Percentiles rank a stretch among this genome's conserved stretches.
Conservation (phyloP, 2,113 vertebrate species). For the Laticauda colubrina region DNA sequence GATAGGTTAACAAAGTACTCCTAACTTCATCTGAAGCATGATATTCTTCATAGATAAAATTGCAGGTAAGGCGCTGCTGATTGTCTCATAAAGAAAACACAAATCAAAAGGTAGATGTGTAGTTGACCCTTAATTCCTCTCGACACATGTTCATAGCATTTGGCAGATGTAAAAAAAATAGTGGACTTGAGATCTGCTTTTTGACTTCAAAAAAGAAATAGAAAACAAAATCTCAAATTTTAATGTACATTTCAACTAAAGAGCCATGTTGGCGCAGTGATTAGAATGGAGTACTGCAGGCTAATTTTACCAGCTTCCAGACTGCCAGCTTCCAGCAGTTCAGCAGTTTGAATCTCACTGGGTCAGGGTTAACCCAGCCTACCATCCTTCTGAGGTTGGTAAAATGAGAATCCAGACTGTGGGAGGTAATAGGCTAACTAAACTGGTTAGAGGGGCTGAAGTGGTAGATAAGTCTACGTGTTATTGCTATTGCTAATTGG, state of each 20-base stretch:
- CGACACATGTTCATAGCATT: not conserved
- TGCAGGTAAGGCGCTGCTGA: not conserved
- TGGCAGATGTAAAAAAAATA: not conserved
- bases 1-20: not conserved
- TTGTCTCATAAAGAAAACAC: conserved; percentile 9
- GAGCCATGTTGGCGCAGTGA: too few relatives aligned
- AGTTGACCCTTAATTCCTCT: not conserved
- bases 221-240: not conserved
- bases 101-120: not conserved
- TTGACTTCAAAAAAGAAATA: not conserved
- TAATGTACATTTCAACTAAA: conserved; percentile 4
- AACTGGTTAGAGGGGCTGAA: not conserved
- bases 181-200: not conserved
- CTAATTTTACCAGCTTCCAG: too few relatives aligned
- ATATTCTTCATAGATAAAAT: not conserved
- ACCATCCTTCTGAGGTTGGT: not conserved
- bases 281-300: too few relatives aligned
- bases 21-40: not conserved
- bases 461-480: not conserved
- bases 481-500: not conserved
- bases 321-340: too few relatives aligned
- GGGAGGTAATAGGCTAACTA: not conserved
- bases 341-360: too few relatives aligned
- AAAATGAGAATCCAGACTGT: not conserved
- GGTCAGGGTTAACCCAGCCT: too few relatives aligned